Evolutionary conservation across 2,113 vertebrate genomes (phyloP).

Genomic region (Anthoscopus minutus): DNA sequence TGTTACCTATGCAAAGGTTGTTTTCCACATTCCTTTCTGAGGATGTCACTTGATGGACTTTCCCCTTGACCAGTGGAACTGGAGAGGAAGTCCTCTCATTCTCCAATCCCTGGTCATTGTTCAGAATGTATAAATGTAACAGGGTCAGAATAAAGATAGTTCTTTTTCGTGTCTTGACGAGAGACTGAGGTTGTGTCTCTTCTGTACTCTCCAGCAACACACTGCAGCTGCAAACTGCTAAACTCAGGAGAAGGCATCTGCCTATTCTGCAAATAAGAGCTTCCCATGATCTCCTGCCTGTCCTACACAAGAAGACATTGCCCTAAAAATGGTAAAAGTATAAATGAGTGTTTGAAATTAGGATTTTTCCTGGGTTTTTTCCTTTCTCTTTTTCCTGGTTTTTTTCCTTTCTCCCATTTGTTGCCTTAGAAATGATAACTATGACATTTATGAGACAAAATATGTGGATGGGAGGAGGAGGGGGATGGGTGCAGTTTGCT

Average conservation of each 20-base stretch:
- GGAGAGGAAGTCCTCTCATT: no score
- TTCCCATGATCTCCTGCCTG: background rate
- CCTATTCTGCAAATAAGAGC: background rate
- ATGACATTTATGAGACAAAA: background rate
- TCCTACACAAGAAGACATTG: background rate
- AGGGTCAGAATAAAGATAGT: no score
- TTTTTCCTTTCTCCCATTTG: background rate
- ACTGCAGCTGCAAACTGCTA: background rate
- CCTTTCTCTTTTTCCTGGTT: background rate
- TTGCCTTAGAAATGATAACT: background rate
- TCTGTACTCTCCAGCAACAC: no score
- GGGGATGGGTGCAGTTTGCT: background rate
- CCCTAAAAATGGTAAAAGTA: background rate
- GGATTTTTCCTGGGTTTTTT: background rate
- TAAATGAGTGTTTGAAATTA: background rate
- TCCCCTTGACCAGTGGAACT: no score
- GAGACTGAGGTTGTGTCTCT: no score
- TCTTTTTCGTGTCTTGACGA: no score
- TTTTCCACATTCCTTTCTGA: no score
- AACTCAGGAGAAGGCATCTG: fast-evolving
- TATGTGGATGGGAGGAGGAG: background rate
- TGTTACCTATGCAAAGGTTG: no score
- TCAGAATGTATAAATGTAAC: no score
- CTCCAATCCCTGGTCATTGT: no score
- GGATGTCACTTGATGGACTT: no score